Evolutionary conservation across 53 echinoderm and acorn worm genomes (phyloP).

Genomic region (Actinopyga echinites): DNA sequence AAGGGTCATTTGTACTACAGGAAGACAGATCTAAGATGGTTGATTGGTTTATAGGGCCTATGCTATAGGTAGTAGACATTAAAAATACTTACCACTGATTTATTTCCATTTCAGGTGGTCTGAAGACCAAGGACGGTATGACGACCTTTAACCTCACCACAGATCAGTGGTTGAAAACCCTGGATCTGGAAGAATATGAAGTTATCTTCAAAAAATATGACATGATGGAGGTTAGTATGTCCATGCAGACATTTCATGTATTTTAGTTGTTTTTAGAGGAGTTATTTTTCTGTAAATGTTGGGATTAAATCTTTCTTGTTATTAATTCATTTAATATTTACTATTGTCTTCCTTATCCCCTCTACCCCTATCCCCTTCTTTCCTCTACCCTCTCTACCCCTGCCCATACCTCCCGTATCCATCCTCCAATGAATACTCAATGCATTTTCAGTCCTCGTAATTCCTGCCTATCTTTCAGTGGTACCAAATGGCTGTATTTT

Average conservation of each 20-base stretch:
- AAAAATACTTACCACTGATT: not conserved
- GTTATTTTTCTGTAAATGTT: no score
- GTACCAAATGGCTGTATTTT: no score
- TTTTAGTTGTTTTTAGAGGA: no score
- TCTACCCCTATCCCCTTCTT: not conserved
- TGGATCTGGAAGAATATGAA: conserved; percentile 82
- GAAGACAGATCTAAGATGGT: no score
- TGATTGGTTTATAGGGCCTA: no score
- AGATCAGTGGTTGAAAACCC: conserved; percentile 76
- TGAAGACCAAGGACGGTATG: conserved; percentile 43
- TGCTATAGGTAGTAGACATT: no score
- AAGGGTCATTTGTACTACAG: no score
- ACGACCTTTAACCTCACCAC: conserved; percentile 75
- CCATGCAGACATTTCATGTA: no score
- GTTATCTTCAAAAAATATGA: conserved; percentile 62
- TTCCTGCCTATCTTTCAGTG: not conserved
- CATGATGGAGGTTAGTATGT: conserved; percentile 74
- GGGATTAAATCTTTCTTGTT: no score
- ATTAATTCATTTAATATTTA: no score
- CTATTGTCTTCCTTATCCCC: not conserved
- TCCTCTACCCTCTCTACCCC: not conserved
- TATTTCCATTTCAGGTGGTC: conserved; percentile 53
- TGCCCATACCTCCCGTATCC: not conserved
- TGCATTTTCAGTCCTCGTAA: not conserved
- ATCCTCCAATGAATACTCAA: no score